Evolutionary conservation across 2,888 invertebrate species (phyloP).

Genomic region (Ectemnius continuus): DNA sequence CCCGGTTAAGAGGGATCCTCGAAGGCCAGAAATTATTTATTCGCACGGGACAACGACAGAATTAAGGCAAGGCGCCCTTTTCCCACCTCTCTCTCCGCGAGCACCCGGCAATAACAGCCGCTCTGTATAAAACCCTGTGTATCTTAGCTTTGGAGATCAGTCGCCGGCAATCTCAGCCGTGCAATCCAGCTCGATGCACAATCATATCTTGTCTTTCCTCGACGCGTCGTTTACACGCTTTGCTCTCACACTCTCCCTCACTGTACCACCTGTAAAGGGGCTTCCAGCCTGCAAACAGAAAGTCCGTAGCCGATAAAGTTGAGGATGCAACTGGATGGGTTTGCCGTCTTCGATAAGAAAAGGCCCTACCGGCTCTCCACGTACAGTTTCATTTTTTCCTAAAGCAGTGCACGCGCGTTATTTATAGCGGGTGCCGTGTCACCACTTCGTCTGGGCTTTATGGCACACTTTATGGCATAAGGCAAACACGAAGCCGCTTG

Average conservation of each 20-base stretch:
- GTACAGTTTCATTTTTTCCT: constrained; percentile 67
- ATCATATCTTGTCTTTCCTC: no score
- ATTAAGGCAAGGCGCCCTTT: constrained; percentile 37
- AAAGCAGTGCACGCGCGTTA: constrained; percentile 65
- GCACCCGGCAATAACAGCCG: not conserved
- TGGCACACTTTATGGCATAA: constrained; percentile 73
- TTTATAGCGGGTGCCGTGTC: constrained; percentile 71
- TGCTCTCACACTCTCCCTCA: not conserved
- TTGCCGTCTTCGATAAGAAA: constrained; percentile 60
- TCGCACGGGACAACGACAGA: constrained; percentile 34
- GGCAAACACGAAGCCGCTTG: constrained; percentile 71
- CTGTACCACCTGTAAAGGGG: constrained; percentile 13
- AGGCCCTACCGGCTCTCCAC: constrained; percentile 49
- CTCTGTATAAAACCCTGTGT: no score
- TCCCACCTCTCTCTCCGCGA: not conserved
- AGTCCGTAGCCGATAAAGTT: constrained; percentile 43
- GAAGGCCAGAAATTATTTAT: constrained; percentile 46
- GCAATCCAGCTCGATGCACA: not conserved
- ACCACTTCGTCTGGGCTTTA: constrained; percentile 74
- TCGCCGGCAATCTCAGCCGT: not conserved
- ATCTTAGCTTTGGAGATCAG: not conserved
- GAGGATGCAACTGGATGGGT: constrained; percentile 47
- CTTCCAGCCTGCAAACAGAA: constrained; percentile 29
- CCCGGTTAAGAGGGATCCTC: constrained; percentile 32
- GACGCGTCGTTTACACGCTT: no score